phyloP scores from a whole-genome alignment of 2,888 invertebrate species.

The Hipparchia sbordonii region DNA sequence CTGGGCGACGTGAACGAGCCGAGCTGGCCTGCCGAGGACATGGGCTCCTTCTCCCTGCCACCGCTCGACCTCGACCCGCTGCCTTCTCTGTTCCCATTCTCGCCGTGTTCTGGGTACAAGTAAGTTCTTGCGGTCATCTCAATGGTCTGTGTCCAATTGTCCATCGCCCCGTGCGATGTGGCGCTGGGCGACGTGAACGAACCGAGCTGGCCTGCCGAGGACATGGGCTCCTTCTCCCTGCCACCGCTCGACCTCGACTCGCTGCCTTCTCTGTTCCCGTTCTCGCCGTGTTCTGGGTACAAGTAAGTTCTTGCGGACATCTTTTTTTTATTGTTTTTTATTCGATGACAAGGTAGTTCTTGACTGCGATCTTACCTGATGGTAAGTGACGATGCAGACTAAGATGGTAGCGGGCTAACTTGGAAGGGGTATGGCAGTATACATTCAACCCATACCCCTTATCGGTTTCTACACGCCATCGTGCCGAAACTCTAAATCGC shows the following conservation, averaged over 20 bases:
- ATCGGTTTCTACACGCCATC: no score
- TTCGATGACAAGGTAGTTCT: background rate
- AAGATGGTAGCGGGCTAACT: no score
- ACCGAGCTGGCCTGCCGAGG: constrained; percentile 87
- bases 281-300: constrained; percentile 92
- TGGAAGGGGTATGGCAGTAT: no score
- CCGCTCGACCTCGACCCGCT: constrained; percentile 93
- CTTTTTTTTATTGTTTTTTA: background rate
- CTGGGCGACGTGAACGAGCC: constrained; percentile 75
- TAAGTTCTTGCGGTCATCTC: constrained; percentile 66
- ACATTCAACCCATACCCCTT: no score
- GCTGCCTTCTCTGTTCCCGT: constrained; percentile 92
- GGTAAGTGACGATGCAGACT: no score
- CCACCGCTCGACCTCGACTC: constrained; percentile 94
- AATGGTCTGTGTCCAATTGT: constrained; percentile 30
- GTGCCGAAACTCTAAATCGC: no score
- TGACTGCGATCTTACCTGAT: no score
- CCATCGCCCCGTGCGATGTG: no score
- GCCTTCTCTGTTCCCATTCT: constrained; percentile 93
- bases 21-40: constrained; percentile 89
- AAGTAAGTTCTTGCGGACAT: constrained; percentile 82
- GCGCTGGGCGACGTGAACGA: constrained; percentile 68
- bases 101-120: constrained; percentile 92
- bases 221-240: constrained; percentile 93
- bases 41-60: constrained; percentile 92